Evolutionary conservation across 2,113 vertebrate genomes (phyloP).

Genomic region (Tragelaphus scriptus): DNA sequence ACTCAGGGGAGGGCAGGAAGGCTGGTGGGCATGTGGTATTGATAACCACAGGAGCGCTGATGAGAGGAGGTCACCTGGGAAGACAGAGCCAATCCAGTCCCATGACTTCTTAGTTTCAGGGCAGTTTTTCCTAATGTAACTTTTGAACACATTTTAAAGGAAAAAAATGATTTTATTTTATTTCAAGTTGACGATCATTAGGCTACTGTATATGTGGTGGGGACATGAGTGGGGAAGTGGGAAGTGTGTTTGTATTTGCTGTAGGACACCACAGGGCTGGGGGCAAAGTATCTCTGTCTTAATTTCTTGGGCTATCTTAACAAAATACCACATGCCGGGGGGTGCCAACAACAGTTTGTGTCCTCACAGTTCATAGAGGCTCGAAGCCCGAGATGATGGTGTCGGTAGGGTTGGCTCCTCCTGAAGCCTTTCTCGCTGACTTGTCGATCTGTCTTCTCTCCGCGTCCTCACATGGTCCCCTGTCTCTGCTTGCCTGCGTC

Average conservation of each 20-base stretch:
- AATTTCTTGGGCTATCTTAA: not conserved
- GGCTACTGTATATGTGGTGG: too few species aligned
- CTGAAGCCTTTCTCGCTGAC: not conserved
- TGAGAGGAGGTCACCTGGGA: not conserved
- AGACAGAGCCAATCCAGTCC: not conserved
- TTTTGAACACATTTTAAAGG: not conserved
- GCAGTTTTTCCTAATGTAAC: not conserved
- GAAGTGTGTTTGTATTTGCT: not conserved
- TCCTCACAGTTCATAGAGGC: not conserved
- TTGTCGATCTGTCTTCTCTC: accelerated
- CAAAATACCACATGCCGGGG: accelerated
- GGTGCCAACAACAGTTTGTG: accelerated
- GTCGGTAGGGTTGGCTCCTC: not conserved
- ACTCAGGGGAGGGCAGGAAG: not conserved
- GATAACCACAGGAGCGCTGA: accelerated
- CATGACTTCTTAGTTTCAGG: not conserved
- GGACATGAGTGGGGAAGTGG: not conserved
- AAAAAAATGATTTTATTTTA: not conserved
- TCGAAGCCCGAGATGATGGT: not conserved
- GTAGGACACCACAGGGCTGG: accelerated
- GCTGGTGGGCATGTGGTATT: not conserved
- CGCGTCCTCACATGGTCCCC: accelerated
- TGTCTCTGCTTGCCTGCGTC: not conserved
- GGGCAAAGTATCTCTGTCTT: not conserved
- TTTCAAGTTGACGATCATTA: not conserved